Base-by-base conservation (phyloP, 2,888 invertebrate genomes). In the Sphinx pinastri region DNA sequence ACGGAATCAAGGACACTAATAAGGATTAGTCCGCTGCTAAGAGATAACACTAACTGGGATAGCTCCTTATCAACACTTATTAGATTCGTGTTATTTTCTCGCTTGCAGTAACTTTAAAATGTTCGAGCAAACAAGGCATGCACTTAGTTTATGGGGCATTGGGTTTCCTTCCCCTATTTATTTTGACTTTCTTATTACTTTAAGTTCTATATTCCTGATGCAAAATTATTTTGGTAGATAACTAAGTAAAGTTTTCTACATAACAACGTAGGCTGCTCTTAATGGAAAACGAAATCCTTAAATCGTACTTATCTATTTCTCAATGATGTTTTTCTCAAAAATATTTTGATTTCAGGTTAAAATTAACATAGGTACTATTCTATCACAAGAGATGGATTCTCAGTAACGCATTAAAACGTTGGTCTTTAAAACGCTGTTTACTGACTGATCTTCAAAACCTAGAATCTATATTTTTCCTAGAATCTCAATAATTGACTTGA, bases 21-120 rank as follows among this genome's bases (percentile, higher is more conserved):
- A 63, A 47, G 63, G 49, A 63, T 63, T 63, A 63, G 12, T 47
- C 47, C 2, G 19, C 19, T 19, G 11, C 49, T 49, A 19, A 47
- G 60, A 60, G 63, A 63, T 63, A 63, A 19, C 63, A 47, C 63
- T 63, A 49, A 63, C 49, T 47, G 8, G 12, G 19, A 19, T 49
- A 63, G 47, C 49, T 63, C 13, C 63, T 63, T 63, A 63, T 63
- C 63, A 49, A 57, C 45, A n/a, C 60, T 49, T 25, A 49, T 63
- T 63, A 47, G 47, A 49, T 63, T 6, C 63, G 11, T 7, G 16
- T 47, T 47, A 45, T 60, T 14, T 38, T 12, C 60, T n/a, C 10
- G 10, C 12, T 19, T 19, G 63, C 49, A 63, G 63, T 63, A 25
- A 63, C 49, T 63, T 19, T 12, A 6, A 7, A 13, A 63, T 16